These are phyloP conservation scores for Sebastes fasciatus DNA, from an alignment of 2,113 vertebrate genomes.

Conservation along the genomic window DNA sequence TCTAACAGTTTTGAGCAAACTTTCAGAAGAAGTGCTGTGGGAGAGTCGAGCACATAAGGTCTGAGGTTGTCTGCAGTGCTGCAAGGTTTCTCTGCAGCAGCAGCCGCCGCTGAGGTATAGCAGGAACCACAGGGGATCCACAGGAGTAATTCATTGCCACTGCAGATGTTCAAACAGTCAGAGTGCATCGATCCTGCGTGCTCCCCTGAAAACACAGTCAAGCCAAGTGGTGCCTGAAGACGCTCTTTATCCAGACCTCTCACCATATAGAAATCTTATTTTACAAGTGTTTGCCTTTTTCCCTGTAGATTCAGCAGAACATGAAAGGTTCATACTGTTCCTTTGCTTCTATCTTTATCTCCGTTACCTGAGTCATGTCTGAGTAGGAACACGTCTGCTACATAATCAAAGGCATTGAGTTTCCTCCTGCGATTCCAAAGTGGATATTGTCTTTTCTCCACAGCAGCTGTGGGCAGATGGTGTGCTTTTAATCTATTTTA, in stretches of 20 bases:
- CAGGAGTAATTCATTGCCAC: conserved; percentile 73
- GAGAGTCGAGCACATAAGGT: conserved; percentile 6
- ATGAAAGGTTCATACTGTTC: not conserved
- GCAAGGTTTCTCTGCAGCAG: conserved; percentile 59
- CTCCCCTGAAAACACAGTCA: conserved; percentile 42
- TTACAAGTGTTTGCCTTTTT: not conserved
- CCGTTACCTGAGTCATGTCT: not conserved
- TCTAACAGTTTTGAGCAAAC: conserved; percentile 2
- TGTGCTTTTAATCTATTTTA: conserved; percentile 35
- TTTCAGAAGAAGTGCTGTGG: not conserved
- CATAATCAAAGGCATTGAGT: not conserved
- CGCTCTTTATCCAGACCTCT: conserved; percentile 13
- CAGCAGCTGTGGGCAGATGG: conserved; percentile 51
- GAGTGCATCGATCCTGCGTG: conserved; percentile 60
- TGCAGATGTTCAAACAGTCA: conserved; percentile 75
- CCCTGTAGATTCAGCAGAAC: not conserved
- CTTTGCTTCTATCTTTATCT: not conserved
- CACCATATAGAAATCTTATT: not conserved
- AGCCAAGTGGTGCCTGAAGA: not conserved
- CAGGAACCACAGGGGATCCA: conserved; percentile 64
- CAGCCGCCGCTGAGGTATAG: conserved; percentile 53
- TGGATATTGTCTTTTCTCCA: conserved; percentile 9
- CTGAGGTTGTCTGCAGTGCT: conserved; percentile 49
- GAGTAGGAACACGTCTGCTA: not conserved
- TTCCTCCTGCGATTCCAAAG: not conserved